Base-by-base conservation (phyloP, 1,140 invertebrate species). In the Stenopsyche tienmushanensis region DNA sequence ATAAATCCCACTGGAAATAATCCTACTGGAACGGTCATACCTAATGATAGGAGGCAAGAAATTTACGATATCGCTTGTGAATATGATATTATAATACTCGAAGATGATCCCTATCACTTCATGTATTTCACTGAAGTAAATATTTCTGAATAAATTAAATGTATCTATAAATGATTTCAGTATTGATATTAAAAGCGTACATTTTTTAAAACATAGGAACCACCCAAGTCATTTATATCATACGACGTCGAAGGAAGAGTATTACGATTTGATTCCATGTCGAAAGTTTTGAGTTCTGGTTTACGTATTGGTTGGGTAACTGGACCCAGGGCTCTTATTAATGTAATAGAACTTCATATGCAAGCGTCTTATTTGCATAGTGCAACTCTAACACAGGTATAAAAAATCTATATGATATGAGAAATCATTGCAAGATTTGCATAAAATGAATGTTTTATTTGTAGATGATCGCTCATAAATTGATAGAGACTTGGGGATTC, bases 61-160 rank as follows among this genome's bases (percentile, higher is more conserved):
- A 87, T 90, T 39, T 91, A 91, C 72, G 76, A 79, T 67, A 83
- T 90, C 69, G 86, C 87, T 42, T 85, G 84, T 72, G 79, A 87
- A 68, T 89, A 88, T 74, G 83, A 90, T 76, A 81, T 91, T 13
- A 72, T 91, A 1, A 89, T 91, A 65, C 72, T 91, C 1, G 89
- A 91, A 73, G 89, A 91, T 74, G 89, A 90, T 80, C 87, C 89
- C 1, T 91, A 90, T 73, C 88, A 84, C 69, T 90, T 86, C 73
- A 76, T 91, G 70, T 84, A 88, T 71, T 90, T 87, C 71, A 75
- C 76, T 41, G 78, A 78, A 5, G 78, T 78, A 60, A 73, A 71
- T 63, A 29, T 23, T 52, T 52, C 20, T 23, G 41, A 39, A n/a
- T n/a, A n/a, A 39, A 23, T 42, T 53, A 53, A 8, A 21, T 24